Evolutionary conservation across 2,113 vertebrate genomes (phyloP).

Genomic region (Typhlomys cinereus): DNA sequence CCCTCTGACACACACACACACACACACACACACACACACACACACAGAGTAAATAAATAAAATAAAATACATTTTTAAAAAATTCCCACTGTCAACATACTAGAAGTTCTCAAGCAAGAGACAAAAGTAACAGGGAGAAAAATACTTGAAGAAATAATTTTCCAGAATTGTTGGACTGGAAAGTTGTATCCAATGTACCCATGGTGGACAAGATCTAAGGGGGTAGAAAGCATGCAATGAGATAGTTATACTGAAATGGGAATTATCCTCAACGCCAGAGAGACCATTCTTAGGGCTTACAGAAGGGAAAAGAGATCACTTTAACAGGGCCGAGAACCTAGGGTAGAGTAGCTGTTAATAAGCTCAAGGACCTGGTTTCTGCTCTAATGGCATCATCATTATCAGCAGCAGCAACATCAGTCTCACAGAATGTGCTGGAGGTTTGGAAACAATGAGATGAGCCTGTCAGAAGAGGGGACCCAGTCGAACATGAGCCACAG

Average conservation of each 20-base stretch:
- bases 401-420: background rate
- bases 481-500: background rate
- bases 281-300: background rate
- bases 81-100: background rate
- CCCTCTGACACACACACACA: too few relatives aligned
- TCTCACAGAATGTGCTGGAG: background rate
- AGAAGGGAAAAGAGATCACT: background rate
- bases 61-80: too few relatives aligned
- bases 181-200: background rate
- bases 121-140: background rate
- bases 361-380: background rate
- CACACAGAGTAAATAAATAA: too few relatives aligned
- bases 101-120: background rate
- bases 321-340: background rate
- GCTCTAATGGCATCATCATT: background rate
- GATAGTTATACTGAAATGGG: background rate
- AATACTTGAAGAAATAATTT: background rate
- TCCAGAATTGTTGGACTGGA: background rate
- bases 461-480: background rate
- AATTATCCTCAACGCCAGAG: background rate
- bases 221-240: background rate
- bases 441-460: background rate
- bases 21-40: too few relatives aligned
- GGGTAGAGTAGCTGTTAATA: background rate
- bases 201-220: background rate